A percentile compares a stretch with the other conserved stretches of the same genome.
phyloP scores from a whole-genome alignment of 2,797 vertebrate genomes.

The Tenualosa thibaudeaui region DNA sequence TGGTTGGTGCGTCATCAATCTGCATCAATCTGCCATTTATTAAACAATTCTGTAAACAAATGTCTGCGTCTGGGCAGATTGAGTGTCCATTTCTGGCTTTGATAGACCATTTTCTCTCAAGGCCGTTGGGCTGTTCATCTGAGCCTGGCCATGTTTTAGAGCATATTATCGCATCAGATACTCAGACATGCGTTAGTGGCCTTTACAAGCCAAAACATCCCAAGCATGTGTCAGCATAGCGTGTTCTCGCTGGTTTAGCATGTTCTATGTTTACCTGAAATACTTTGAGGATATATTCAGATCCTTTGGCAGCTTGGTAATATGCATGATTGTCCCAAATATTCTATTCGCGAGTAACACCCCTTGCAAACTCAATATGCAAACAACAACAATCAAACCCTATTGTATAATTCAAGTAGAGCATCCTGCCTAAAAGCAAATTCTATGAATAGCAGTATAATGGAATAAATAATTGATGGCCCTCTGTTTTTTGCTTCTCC shows the following conservation, averaged over 20 bases:
- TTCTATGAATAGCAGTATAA: slow-evolving; percentile 37
- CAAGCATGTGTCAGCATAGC: neutral
- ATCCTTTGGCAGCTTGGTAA: neutral
- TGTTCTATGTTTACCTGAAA: neutral
- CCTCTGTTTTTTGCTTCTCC: slow-evolving; percentile 8
- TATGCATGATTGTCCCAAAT: neutral
- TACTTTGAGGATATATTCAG: neutral
- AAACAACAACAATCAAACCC: slow-evolving; percentile 29
- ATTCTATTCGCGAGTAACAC: neutral
- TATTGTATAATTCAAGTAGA: slow-evolving; percentile 41
- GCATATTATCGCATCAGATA: neutral
- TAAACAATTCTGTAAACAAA: slow-evolving; percentile 17
- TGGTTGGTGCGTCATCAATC: slow-evolving; percentile 12
- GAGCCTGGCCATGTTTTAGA: slow-evolving; percentile 5
- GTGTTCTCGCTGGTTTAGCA: neutral
- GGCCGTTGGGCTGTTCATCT: neutral
- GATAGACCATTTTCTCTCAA: slow-evolving; percentile 2
- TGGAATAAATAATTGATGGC: slow-evolving; percentile 40
- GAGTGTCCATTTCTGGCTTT: neutral
- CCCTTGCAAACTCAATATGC: slow-evolving; percentile 13
- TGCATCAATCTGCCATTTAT: slow-evolving; percentile 28
- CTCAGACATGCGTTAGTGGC: neutral
- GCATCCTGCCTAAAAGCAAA: slow-evolving; percentile 36
- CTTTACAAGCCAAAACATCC: neutral
- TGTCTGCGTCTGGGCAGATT: neutral